Conservation (phyloP, 1,140 invertebrate genomes). For the Conopomorpha cramerella region DNA sequence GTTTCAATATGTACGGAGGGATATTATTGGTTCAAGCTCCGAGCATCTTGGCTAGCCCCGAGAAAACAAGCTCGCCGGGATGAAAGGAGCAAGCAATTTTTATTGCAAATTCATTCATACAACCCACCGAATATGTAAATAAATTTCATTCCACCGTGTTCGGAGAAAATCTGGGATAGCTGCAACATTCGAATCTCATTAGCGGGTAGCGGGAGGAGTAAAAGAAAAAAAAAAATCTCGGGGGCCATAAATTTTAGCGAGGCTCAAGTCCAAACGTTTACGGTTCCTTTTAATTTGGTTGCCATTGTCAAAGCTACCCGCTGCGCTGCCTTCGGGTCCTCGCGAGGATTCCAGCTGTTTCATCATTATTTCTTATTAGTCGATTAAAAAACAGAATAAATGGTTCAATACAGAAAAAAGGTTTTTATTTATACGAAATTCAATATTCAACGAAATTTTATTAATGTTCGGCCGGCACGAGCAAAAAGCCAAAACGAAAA, state of each 20-base stretch:
- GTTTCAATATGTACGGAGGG: slow-evolving; percentile 15
- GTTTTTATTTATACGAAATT: too few species aligned
- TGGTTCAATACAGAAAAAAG: too few species aligned
- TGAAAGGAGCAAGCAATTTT: too few species aligned
- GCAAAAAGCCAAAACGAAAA: too few species aligned
- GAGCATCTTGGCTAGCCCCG: too few species aligned
- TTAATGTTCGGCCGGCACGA: too few species aligned
- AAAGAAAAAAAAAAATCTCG: slow-evolving; percentile 47
- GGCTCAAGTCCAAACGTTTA: slow-evolving; percentile 51
- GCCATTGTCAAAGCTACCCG: slow-evolving; percentile 49
- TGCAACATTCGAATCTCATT: slow-evolving; percentile 54
- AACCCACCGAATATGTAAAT: too few species aligned
- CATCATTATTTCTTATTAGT: slow-evolving; percentile 52
- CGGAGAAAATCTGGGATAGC: too few species aligned
- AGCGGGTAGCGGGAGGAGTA: slow-evolving; percentile 46
- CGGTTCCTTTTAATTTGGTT: slow-evolving; percentile 57
- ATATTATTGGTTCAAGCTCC: slow-evolving; percentile 19
- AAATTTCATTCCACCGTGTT: too few species aligned
- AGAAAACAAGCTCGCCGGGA: too few species aligned
- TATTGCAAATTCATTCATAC: too few species aligned
- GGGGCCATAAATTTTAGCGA: slow-evolving; percentile 55
- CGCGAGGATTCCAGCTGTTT: slow-evolving; percentile 48
- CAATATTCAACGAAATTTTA: too few species aligned
- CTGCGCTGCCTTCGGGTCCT: slow-evolving; percentile 42
- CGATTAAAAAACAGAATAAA: slow-evolving; percentile 42